These are phyloP conservation scores for Euura saliciscinereae DNA, from an alignment of 1,140 invertebrate genomes.

Conservation along the genomic window DNA sequence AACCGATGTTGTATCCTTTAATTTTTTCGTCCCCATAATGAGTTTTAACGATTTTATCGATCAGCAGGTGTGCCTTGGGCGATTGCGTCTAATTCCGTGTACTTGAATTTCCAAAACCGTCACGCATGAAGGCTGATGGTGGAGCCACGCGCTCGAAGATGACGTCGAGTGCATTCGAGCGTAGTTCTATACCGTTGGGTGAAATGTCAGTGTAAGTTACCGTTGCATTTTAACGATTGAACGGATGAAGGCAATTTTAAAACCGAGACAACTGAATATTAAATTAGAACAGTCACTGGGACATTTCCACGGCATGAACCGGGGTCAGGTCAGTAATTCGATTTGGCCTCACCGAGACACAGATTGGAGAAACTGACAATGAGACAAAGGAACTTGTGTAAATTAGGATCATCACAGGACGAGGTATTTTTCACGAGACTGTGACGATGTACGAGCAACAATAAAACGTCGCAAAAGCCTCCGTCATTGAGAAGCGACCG, in stretches of 20 bases:
- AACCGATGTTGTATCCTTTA: neutral
- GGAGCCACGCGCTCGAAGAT: neutral
- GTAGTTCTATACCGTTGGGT: neutral
- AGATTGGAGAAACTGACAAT: neutral
- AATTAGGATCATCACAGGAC: neutral
- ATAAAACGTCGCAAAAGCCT: slow-evolving; percentile 3
- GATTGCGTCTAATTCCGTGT: neutral
- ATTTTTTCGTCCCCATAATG: neutral
- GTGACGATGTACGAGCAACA: neutral
- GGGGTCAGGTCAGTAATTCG: slow-evolving; percentile 2
- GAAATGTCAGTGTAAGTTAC: neutral
- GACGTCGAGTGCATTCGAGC: neutral
- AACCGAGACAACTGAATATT: neutral
- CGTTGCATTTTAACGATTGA: neutral
- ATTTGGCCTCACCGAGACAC: neutral
- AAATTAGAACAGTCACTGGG: neutral
- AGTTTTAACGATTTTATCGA: slow-evolving; percentile 5
- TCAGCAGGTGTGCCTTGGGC: neutral
- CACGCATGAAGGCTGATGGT: neutral
- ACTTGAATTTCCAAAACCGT: neutral
- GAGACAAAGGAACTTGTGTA: neutral
- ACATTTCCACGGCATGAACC: neutral
- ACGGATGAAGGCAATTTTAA: slow-evolving; percentile 10
- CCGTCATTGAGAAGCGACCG: neutral
- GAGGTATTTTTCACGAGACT: neutral